A percentile compares a stretch with the other conserved stretches of the same genome.
phyloP scores from a whole-genome alignment of 1,140 invertebrate genomes.

The Thalassaphorura encarpata region DNA sequence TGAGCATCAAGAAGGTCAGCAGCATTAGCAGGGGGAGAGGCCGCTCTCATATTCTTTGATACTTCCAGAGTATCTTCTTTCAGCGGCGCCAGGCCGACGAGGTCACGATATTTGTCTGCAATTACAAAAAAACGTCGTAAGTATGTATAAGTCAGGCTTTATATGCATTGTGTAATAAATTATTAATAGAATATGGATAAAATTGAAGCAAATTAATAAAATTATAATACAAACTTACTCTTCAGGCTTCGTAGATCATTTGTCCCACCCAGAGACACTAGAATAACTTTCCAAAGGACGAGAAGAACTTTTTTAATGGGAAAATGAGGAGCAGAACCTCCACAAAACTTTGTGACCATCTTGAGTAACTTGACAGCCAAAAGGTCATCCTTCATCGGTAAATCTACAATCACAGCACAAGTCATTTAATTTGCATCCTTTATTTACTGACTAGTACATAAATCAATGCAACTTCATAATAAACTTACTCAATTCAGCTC shows the following conservation, averaged over 20 bases:
- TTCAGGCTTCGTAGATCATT: conserved; percentile 66
- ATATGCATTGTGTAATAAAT: too few relatives aligned
- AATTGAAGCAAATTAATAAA: neutral
- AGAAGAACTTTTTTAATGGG: conserved; percentile 96
- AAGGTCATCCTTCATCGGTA: conserved; percentile 60
- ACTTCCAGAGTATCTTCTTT: conserved; percentile 91
- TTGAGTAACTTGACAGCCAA: conserved; percentile 77
- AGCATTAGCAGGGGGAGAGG: conserved; percentile 86
- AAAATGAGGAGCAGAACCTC: conserved; percentile 85
- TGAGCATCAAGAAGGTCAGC: conserved; percentile 82
- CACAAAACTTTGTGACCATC: conserved; percentile 92
- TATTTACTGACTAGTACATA: too few relatives aligned
- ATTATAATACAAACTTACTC: conserved; percentile 33
- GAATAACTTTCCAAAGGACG: conserved; percentile 89
- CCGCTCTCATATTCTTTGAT: conserved; percentile 81
- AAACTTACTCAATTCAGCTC: conserved; percentile 60
- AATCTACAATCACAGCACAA: conserved; percentile 27
- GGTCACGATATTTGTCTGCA: conserved; percentile 52
- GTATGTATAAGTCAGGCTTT: neutral
- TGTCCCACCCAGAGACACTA: conserved; percentile 82
- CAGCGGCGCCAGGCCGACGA: conserved; percentile 58
- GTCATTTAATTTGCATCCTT: too few relatives aligned
- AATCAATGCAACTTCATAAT: neutral
- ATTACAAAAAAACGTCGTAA: conserved; percentile 6
- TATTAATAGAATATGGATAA: too few relatives aligned